Evolutionary conservation across 2,888 invertebrate genomes (phyloP), one percentile per base, ranked within the genome.

Genomic region (Drosophila histrio): DNA sequence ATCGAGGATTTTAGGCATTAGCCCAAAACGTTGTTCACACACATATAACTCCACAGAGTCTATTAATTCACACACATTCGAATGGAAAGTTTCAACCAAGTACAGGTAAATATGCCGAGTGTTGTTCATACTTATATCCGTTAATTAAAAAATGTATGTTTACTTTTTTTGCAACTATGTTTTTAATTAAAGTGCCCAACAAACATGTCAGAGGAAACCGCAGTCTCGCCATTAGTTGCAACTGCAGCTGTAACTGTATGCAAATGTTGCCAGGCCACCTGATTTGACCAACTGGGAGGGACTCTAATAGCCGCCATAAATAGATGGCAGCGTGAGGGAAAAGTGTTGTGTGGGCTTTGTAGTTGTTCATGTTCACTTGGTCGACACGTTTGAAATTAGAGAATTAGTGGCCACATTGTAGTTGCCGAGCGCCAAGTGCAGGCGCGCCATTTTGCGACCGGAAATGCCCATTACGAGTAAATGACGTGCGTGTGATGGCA

Each of bases 171-270:
- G 24, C 59, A 67, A 66, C 53, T 82, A 72, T n/a, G n/a, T 73
- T 82, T 81, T 88, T 86, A 82, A 82, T 82, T 88, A 87, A 88
- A 83, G 62, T 73, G 57, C 68, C 19, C 44, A 47, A 57, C 63
- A 53, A 76, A 50, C 66, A 72, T 46, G 79, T 59, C 34, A 26
- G 28, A 32, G 9, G 17, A 39, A 39, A n/a, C 26, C 52, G 7
- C 44, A 24, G 28, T 21, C 39, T 21, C 57, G 49, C 41, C 53
- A 62, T 60, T 67, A 65, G 60, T 47, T 67, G 65, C 65, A 59
- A 43, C 26, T 67, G 38, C 56, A 52, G 46, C 30, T 61, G 30
- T 56, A 52, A 22, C 26, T 50, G 59, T 50, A 80, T 84, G 81
- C 59, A 77, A 77, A 79, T 87, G 68, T 53, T 38, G 34, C 41